Base-by-base conservation (phyloP, 92 coral and sea anemone genomes). In the Epizoanthus scotinus region DNA sequence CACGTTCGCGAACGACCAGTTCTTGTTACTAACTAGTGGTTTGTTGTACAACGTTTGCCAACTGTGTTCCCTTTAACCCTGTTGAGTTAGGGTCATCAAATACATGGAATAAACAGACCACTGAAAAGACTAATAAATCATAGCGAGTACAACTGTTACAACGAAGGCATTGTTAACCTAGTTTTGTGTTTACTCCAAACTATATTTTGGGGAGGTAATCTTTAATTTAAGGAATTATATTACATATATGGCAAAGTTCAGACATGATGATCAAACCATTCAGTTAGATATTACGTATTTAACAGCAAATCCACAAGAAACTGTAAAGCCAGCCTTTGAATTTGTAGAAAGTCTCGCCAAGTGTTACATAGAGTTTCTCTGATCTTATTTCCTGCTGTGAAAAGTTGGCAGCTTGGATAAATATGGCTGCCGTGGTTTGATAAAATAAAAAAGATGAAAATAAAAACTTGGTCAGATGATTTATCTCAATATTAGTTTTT, bases 371-470 rank as follows among this genome's bases (percentile, higher is more conserved):
- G 62, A 75, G 62, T 34, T 58, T 24, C 14, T 47, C 20, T 75
- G 36, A 31, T 18, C 56, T 75, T 75, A 40, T 21, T 75, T 75
- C 81, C 81, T 59, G 81, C 81, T 75, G 81, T 75, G 81, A 75
- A 31, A 5, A 42, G 57, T 60, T 75, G 55, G 56, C 68, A 19
- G 28, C 81, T 9, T 57, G 15, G 24, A 38, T 58, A 22, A 42
- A 75, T 22, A 75, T 31, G 57, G 68, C 18, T 59, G 38, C 31
- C 36, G 28, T 58, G 36, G 27, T 38, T 22, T 21, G 55, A 10
- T 38, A 15, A 10, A 25, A 58, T 58, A 42, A 60, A 47, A 47
- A 47, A 1, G 52, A 47, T 14, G 14, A 47, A 13, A 47, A 9
- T 9, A 14, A 10, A 47, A 47, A 47, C 15, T 58, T 42, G 57